These are phyloP conservation scores for Epizoanthus rinbou DNA, from an alignment of 92 coral and sea anemone genomes.

Conservation along the genomic window DNA sequence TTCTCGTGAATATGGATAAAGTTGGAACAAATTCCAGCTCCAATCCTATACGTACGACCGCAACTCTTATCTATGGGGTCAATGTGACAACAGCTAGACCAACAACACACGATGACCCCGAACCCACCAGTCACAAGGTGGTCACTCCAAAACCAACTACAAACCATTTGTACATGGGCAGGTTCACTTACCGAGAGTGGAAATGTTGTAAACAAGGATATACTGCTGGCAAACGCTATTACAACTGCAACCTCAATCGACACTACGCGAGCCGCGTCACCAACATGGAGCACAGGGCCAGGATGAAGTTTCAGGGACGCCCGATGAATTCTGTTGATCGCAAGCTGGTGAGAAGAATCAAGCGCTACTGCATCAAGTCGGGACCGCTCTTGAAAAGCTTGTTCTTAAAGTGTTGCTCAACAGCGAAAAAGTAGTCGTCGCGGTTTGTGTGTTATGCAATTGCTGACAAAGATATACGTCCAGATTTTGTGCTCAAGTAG, in stretches of 20 bases:
- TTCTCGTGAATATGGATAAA: background rate
- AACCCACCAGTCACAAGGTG: background rate
- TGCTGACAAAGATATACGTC: background rate
- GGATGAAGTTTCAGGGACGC: slow-evolving; percentile 42
- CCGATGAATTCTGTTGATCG: slow-evolving; percentile 23
- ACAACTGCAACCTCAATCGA: slow-evolving; percentile 40
- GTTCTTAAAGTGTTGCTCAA: slow-evolving; percentile 31
- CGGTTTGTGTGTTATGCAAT: background rate
- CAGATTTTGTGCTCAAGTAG: background rate
- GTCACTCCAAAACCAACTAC: slow-evolving; percentile 18
- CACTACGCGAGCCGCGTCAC: slow-evolving; percentile 43
- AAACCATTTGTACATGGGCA: slow-evolving; percentile 13
- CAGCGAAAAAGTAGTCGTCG: slow-evolving; percentile 4
- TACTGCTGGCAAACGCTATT: slow-evolving; percentile 51
- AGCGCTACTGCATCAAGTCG: slow-evolving; percentile 30
- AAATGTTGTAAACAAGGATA: slow-evolving; percentile 62
- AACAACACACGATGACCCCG: slow-evolving; percentile 2
- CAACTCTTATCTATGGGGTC: background rate
- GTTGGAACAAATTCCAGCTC: background rate
- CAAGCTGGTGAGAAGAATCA: slow-evolving; percentile 26
- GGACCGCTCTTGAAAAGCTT: slow-evolving; percentile 26
- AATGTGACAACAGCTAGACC: slow-evolving; percentile 8
- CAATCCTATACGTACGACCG: background rate
- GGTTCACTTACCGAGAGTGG: slow-evolving; percentile 33
- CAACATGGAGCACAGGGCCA: slow-evolving; percentile 62